Evolutionary conservation across 2,888 invertebrate species (phyloP).

Genomic region (Andrena chrysosceles): DNA sequence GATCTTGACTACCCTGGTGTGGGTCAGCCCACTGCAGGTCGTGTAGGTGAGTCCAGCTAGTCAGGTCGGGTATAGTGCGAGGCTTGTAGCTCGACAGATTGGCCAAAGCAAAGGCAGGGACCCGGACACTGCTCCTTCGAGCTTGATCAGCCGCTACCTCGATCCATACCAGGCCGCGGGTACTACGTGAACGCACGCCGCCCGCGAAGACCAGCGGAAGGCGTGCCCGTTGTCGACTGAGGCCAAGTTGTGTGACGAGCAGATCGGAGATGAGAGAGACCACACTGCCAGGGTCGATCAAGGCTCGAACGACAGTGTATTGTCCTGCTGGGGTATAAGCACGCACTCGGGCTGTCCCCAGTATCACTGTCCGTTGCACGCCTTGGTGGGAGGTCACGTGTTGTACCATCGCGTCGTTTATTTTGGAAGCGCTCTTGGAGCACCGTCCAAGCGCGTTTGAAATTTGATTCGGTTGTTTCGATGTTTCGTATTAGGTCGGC

Average conservation of each 20-base stretch:
- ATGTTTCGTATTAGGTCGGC: too few relatives aligned
- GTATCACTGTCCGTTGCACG: too few relatives aligned
- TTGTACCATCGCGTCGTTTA: too few relatives aligned
- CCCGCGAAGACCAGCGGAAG: not conserved
- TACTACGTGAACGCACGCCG: not conserved
- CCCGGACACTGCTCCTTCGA: too few relatives aligned
- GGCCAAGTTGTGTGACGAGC: too few relatives aligned
- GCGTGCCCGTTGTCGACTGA: not conserved
- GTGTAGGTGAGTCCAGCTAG: not conserved
- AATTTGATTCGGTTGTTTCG: too few relatives aligned
- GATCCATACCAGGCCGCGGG: not conserved
- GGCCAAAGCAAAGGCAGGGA: not conserved
- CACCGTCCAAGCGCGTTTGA: too few relatives aligned
- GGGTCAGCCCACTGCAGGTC: too few relatives aligned
- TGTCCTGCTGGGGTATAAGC: too few relatives aligned
- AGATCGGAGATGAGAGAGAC: not conserved
- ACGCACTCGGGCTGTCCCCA: too few relatives aligned
- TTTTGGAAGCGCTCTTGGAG: too few relatives aligned
- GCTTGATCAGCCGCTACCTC: rapidly evolving
- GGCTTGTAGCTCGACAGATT: not conserved
- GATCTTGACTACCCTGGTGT: rapidly evolving
- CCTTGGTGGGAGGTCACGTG: too few relatives aligned
- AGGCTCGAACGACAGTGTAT: not conserved
- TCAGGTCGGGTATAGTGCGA: not conserved
- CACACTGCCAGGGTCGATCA: not conserved